Percentiles rank a stretch among this genome's conserved stretches.
These are phyloP conservation scores for Eleginops maclovinus DNA, from an alignment of 2,113 vertebrate genomes.

Conservation along the genomic window DNA sequence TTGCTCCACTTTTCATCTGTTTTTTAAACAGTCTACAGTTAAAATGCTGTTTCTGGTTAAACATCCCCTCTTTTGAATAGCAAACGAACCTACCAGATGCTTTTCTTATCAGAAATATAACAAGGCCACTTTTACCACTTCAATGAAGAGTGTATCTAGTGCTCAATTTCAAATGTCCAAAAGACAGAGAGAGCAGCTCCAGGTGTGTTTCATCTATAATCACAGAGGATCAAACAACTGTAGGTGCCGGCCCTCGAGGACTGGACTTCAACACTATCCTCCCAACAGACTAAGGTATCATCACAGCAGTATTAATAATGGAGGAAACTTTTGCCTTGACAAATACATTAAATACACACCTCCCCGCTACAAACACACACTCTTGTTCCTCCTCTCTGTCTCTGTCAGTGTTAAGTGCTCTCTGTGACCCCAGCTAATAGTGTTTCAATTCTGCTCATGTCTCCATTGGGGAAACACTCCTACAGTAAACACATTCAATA, in stretches of 20 bases:
- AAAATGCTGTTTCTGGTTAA: too few relatives aligned
- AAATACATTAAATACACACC: constrained; percentile 14
- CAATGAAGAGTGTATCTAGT: background rate
- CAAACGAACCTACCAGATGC: too few relatives aligned
- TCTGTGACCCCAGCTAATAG: constrained; percentile 52
- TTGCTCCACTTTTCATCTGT: too few relatives aligned
- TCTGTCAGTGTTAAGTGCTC: constrained; percentile 62
- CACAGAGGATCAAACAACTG: constrained; percentile 32
- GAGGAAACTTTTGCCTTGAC: constrained; percentile 27
- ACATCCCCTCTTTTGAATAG: background rate
- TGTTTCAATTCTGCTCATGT: constrained; percentile 17
- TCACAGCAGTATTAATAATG: constrained; percentile 22
- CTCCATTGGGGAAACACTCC: constrained; percentile 32
- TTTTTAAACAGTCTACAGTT: too few relatives aligned
- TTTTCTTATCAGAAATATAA: background rate
- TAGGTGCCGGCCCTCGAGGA: constrained; percentile 18
- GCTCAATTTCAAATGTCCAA: background rate
- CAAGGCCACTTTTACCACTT: background rate
- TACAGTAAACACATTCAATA: constrained; percentile 23
- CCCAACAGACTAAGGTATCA: constrained; percentile 27
- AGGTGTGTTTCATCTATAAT: constrained; percentile 34
- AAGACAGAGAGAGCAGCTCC: background rate
- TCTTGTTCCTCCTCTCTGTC: constrained; percentile 45
- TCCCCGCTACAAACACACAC: constrained; percentile 6
- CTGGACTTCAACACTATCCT: constrained; percentile 12